Evolutionary conservation across 1,140 invertebrate genomes (phyloP).

Genomic region (Rhynchophorus ferrugineus): DNA sequence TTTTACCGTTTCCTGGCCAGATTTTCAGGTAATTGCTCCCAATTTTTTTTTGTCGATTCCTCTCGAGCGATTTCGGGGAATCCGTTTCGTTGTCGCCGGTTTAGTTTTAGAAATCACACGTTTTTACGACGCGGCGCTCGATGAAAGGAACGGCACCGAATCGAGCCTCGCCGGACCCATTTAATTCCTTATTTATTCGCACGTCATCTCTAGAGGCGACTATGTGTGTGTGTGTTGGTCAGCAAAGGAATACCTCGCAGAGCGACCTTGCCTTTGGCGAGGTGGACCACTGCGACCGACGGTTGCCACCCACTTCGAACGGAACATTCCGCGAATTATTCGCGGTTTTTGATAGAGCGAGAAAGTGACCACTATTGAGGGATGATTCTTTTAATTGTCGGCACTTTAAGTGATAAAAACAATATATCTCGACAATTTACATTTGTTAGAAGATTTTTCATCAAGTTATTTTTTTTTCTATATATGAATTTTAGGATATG

Average conservation of each 20-base stretch:
- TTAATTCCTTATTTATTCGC: neutral
- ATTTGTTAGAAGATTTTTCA: too few species aligned
- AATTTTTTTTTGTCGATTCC: constrained; percentile 2
- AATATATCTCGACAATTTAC: too few species aligned
- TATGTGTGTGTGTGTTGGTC: neutral
- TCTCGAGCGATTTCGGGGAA: too few species aligned
- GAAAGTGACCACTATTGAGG: too few species aligned
- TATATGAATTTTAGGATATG: too few species aligned
- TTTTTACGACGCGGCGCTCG: neutral
- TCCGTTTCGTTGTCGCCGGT: neutral
- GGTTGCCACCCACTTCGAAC: constrained; percentile 4
- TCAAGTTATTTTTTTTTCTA: too few species aligned
- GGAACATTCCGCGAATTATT: neutral
- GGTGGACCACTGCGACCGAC: neutral
- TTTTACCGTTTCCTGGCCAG: constrained; percentile 41
- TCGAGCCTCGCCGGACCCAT: neutral
- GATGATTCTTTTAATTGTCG: too few species aligned
- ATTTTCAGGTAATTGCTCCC: constrained; percentile 40
- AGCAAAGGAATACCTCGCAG: too few species aligned
- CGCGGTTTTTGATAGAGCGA: too few species aligned
- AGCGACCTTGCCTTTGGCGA: constrained; percentile 11
- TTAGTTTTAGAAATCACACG: neutral
- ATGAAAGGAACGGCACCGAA: neutral
- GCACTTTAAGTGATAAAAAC: too few species aligned
- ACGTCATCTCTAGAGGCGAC: neutral